Conservation (phyloP, 2,113 vertebrate species). For the Paramormyrops kingsleyae region DNA sequence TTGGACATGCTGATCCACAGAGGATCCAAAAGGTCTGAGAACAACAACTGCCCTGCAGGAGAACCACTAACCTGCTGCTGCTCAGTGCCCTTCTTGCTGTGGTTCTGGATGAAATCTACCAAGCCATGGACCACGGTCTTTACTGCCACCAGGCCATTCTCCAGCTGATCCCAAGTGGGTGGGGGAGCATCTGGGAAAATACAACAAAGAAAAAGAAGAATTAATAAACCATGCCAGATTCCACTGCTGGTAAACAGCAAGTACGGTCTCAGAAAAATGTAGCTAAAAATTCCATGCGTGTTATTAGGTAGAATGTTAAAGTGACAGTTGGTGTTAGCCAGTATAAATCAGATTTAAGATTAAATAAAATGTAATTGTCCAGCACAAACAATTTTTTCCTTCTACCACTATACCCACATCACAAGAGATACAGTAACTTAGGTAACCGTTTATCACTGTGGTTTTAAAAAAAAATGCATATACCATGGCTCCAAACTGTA, state of each 20-base stretch:
- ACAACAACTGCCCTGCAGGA: not conserved
- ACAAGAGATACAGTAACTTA: not conserved
- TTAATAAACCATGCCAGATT: not conserved
- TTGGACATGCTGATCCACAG: not conserved
- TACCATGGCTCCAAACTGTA: not conserved
- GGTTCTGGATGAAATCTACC: slow-evolving; percentile 97
- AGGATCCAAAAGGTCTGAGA: too few species aligned
- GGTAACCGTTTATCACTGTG: not conserved
- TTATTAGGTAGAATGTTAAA: not conserved
- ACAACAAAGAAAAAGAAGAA: not conserved
- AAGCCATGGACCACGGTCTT: slow-evolving; percentile 94
- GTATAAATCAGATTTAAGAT: not conserved
- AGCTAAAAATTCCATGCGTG: not conserved
- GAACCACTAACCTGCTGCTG: slow-evolving; percentile 79
- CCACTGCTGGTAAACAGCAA: not conserved
- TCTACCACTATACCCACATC: not conserved
- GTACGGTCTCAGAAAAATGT: not conserved
- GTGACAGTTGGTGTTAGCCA: not conserved
- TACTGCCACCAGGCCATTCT: slow-evolving; percentile 91
- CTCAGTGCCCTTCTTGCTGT: slow-evolving; percentile 96
- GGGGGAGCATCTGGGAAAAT: slow-evolving; percentile 78
- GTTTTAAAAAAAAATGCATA: not conserved
- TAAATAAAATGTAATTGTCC: not conserved
- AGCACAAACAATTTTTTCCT: not conserved
- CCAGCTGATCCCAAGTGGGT: slow-evolving; percentile 94